Evolutionary conservation across 2,113 vertebrate genomes (phyloP).

Genomic region (Lepidothrix coronata): DNA sequence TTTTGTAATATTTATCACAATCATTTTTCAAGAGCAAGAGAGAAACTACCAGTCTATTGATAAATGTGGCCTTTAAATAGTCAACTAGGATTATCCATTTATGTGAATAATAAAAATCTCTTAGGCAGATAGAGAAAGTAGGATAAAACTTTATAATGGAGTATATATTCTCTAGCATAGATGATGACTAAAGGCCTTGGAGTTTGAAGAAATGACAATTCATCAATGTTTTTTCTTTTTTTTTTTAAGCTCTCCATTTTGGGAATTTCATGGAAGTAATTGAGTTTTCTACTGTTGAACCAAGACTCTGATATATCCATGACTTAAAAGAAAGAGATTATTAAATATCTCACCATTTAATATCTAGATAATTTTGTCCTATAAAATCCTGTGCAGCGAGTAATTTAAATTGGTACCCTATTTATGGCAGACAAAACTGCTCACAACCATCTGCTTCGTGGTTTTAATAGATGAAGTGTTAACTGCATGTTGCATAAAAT

Average conservation of each 20-base stretch:
- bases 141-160: not conserved
- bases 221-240: not conserved
- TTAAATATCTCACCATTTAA: conserved; percentile 52
- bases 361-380: conserved; percentile 62
- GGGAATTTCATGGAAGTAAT: conserved; percentile 20
- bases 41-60: not conserved
- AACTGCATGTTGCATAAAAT: conserved; percentile 68
- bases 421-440: conserved; percentile 64
- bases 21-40: conserved; percentile 4
- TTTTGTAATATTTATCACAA: conserved; percentile 13
- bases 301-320: not conserved
- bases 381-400: conserved; percentile 58
- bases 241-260: not conserved
- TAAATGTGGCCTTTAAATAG: conserved; percentile 16
- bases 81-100: not conserved
- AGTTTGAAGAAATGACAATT: conserved; percentile 17
- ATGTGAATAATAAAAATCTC: conserved; percentile 5
- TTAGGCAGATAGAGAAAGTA: not conserved
- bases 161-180: not conserved
- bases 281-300: not conserved
- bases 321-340: conserved; percentile 42
- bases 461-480: conserved; percentile 70
- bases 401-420: conserved; percentile 65
- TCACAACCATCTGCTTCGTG: conserved; percentile 63
- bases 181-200: not conserved